Conservation (phyloP, 2,888 invertebrate genomes). For the Leucoma salicis region DNA sequence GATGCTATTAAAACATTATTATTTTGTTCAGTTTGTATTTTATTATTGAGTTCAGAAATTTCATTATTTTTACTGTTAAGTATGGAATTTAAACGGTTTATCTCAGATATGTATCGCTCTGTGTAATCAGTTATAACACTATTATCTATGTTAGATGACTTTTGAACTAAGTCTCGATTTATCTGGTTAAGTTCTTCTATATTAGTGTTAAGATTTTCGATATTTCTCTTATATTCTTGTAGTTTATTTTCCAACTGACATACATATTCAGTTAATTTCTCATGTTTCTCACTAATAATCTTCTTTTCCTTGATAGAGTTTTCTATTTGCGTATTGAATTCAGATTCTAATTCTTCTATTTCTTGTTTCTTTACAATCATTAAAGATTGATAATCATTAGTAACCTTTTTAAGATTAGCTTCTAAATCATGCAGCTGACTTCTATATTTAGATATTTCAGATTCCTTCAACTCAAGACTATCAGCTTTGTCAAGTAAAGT, state of each 20-base stretch:
- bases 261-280: constrained; percentile 75
- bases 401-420: constrained; percentile 56
- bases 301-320: constrained; percentile 75
- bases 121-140: constrained; percentile 61
- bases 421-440: constrained; percentile 71
- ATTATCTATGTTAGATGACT: constrained; percentile 38
- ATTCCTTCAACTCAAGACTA: constrained; percentile 53
- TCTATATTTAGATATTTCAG: constrained; percentile 52
- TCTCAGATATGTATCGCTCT: constrained; percentile 78
- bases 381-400: constrained; percentile 60
- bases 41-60: constrained; percentile 58
- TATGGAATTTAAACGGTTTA: constrained; percentile 78
- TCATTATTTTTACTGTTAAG: constrained; percentile 75
- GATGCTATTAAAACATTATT: constrained; percentile 43
- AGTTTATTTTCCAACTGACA: constrained; percentile 55
- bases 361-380: constrained; percentile 67
- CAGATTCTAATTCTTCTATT: constrained; percentile 69
- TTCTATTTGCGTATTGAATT: constrained; percentile 73
- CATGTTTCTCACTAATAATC: constrained; percentile 69
- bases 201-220: constrained; percentile 54
- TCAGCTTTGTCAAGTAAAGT: constrained; percentile 57
- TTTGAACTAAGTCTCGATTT: constrained; percentile 57
- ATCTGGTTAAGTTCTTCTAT: constrained; percentile 57
- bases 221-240: constrained; percentile 58
- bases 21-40: constrained; percentile 47